phyloP scores from a whole-genome alignment of 2,797 vertebrate species.

The Betta splendens region DNA sequence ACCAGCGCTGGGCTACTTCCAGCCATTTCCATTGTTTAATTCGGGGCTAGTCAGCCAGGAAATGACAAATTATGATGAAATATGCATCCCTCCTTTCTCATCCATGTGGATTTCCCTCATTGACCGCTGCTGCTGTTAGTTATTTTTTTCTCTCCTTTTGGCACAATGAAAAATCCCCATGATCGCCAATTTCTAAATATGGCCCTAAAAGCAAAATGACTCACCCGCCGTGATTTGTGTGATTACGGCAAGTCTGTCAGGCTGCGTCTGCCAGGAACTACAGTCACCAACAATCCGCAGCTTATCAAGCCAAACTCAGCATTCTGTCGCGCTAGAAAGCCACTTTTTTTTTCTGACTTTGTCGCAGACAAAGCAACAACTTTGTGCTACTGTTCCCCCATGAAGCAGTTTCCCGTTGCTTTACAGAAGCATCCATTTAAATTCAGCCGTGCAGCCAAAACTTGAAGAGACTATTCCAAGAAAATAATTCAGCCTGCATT shows the following conservation, averaged over 20 bases:
- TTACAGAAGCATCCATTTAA: slow-evolving; percentile 16
- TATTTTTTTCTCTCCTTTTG: not conserved
- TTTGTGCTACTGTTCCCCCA: too few species aligned
- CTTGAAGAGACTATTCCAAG: not conserved
- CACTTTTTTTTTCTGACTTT: not conserved
- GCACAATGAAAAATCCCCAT: slow-evolving; percentile 24
- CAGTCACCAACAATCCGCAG: slow-evolving; percentile 38
- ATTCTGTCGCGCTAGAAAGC: slow-evolving; percentile 31
- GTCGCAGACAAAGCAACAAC: slow-evolving; percentile 22
- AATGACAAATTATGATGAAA: slow-evolving; percentile 19
- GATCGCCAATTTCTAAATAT: slow-evolving; percentile 47
- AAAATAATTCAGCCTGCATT: slow-evolving; percentile 11
- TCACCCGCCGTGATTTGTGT: slow-evolving; percentile 54
- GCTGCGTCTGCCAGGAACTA: slow-evolving; percentile 49
- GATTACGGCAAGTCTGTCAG: slow-evolving; percentile 52
- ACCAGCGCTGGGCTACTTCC: slow-evolving; percentile 35
- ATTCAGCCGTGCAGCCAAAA: slow-evolving; percentile 16
- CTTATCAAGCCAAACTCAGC: slow-evolving; percentile 48
- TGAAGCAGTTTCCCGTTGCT: slow-evolving; percentile 26
- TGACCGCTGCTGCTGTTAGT: slow-evolving; percentile 18
- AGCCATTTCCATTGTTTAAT: not conserved
- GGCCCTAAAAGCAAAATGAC: slow-evolving; percentile 49
- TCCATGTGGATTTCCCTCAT: slow-evolving; percentile 11
- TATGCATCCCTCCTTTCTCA: not conserved
- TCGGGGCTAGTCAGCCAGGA: not conserved